Evolutionary conservation across 2,888 invertebrate species (phyloP), one percentile per base, ranked within the genome.

Genomic region (Myopa tessellatipennis): DNA sequence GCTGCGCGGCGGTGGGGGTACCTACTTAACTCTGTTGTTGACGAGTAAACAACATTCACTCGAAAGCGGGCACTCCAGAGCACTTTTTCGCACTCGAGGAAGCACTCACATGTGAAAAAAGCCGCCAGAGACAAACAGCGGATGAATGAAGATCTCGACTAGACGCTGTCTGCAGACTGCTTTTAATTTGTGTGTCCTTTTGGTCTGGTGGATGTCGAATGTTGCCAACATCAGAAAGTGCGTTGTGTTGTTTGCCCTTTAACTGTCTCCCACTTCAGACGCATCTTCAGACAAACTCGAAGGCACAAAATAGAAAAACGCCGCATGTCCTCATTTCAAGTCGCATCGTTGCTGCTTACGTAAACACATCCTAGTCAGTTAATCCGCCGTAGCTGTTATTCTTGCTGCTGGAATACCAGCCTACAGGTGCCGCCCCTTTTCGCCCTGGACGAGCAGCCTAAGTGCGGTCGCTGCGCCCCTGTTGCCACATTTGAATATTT

Each of bases 271-370:
- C 69, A 69, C 75, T 75, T 75, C 75, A 69, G 75, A 68, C 69
- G 50, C 18, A 69, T 50, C 75, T 75, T 69, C 75, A 75, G 68
- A 75, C 75, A 60, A 65, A 75, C 68, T 75, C 60, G 58, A 75
- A 75, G 69, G 67, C 58, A 18, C 58, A 45, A 16, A 69, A 58
- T 58, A 7, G 34, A 65, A 65, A 3, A 61, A 26, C 61, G 61
- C 58, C 61, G 45, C 68, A 75, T 75, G 68, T 69, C 69, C 75
- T 75, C 75, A n/a, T 60, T 75, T 75, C 75, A 69, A 69, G 75
- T 34, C 40, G 69, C 69, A 7, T 50, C 52, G 40, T 61, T 61
- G 12, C 65, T 63, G 26, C 7, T 5, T 12, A 63, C 34, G 34
- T 12, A 63, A 8, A 63, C 34, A 63, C 58, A 58, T n/a, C 52